Conservation (phyloP, 2,113 vertebrate genomes). For the Ctenodactylus gundi region DNA sequence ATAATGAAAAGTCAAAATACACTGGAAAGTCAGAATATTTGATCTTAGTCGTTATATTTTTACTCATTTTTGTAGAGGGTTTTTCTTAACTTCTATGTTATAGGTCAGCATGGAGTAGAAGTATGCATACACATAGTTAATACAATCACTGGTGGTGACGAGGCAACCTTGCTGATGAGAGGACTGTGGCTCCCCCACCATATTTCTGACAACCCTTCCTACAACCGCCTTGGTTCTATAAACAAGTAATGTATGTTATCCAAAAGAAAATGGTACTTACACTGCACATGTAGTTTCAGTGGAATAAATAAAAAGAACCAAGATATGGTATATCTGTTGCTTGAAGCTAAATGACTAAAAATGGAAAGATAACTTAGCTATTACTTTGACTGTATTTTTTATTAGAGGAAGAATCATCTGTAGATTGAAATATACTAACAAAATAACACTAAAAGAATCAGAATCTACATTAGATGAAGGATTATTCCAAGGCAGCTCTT, state of each 20-base stretch:
- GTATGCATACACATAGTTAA: background rate
- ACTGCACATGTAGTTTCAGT: background rate
- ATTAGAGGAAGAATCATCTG: background rate
- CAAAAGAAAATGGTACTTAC: background rate
- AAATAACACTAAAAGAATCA: slow-evolving; percentile 17
- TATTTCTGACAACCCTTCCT: background rate
- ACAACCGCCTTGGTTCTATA: background rate
- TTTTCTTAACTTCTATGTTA: slow-evolving; percentile 15
- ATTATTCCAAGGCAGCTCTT: background rate
- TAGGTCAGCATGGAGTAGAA: background rate
- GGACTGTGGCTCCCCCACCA: background rate
- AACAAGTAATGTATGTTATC: background rate
- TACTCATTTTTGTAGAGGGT: background rate
- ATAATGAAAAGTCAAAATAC: background rate
- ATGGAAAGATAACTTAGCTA: background rate
- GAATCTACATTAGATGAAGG: background rate
- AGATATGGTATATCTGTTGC: background rate
- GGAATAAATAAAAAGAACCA: background rate
- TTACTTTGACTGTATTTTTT: background rate
- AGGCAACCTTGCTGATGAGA: background rate
- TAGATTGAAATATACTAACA: background rate
- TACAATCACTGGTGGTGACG: background rate
- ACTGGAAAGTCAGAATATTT: background rate
- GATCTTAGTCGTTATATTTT: background rate
- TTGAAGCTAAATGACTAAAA: background rate